Base-by-base conservation (phyloP, 2,797 vertebrate genomes). In the Darevskia mixta region DNA sequence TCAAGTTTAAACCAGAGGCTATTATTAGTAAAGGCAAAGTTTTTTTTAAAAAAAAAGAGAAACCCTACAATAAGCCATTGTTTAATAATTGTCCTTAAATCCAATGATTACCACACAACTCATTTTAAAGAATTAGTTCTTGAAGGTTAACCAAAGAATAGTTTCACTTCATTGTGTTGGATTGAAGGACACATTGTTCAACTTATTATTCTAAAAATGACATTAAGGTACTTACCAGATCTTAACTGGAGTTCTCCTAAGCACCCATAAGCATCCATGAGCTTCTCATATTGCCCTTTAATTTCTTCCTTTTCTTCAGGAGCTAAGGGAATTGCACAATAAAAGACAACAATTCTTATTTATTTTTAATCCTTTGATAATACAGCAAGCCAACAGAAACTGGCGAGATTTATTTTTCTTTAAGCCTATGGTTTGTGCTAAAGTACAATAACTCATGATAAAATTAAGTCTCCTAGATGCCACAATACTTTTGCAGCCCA, bases 281-380 rank as follows among this genome's bases (percentile, higher is more conserved):
- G 94, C 88, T 97, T 97, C 85, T 95, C 96, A 92, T 97, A 98
- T 55, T 97, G 97, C 88, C 96, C 96, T 93, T 96, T 97, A 92
- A 97, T 96, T 89, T 95, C 94, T 92, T 97, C 97, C 87, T 97
- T 97, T 94, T 98, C 97, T 84, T 97, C 97, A 9, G 96, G 95
- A 89, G 96, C 97, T 98, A 84, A 84, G 73, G 90, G 89, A 91
- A 88, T 93, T 92, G 87, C 82, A 95, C 89, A 97, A 76, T 0
- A 29, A 93, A 86, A 94, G 75, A 25, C 78, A 91, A 88, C 61
- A 73, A 41, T 49, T 79, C 80, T 88, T 1, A 41, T 1, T 77
- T 67, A 15, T 35, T 29, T 88, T 84, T 92, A 92, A 88, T 58
- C 77, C 76, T 35, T 88, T 45, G 9, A 8, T 35, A 85, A 58